Base-by-base conservation (phyloP, 2,888 invertebrate genomes). In the Cheilosia vernalis region DNA sequence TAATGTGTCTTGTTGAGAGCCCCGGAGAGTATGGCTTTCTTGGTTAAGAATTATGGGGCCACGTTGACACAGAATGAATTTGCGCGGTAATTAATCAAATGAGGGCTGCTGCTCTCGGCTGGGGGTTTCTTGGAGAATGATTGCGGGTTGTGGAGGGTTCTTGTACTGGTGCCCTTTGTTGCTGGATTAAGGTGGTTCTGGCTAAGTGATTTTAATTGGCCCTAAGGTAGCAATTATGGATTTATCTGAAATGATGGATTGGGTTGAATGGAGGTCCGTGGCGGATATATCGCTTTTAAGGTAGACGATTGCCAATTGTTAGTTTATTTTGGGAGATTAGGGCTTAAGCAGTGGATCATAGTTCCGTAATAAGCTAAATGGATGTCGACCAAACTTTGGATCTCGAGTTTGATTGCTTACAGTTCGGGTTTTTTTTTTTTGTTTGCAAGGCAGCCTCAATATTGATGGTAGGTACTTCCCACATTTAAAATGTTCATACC, bases 41-140 rank as follows among this genome's bases (percentile, higher is more conserved):
- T 47, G 61, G 85, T 80, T 85, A 63, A 63, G 76, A 85, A 81
- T 81, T 81, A 85, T 85, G 85, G 70, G 27, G 76, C 42, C 53
- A 72, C 76, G 85, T 81, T 85, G 76, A 77, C 76, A 77, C 81
- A 81, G 77, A 72, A 85, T 85, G 85, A 85, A 85, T 85, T 85
- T 77, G 77, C 72, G 81, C 40, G 76, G 81, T 85, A 77, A 81
- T 85, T 85, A 85, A 81, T 85, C 81, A 85, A 85, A 85, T 76
- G 81, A 85, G 81, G 33, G 64, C 9, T 74, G 64, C 63, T 44
- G 44, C 44, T 44, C 17, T 37, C 30, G 33, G 33, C 15, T 60
- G 44, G 17, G 21, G 30, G 21, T 64, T 60, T 63, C 79, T 42
- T 60, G 33, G n/a, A 70, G 80, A 47, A 37, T 9, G 53, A 76